phyloP scores from a whole-genome alignment of 2,888 invertebrate genomes.

The Limnephilus lunatus region DNA sequence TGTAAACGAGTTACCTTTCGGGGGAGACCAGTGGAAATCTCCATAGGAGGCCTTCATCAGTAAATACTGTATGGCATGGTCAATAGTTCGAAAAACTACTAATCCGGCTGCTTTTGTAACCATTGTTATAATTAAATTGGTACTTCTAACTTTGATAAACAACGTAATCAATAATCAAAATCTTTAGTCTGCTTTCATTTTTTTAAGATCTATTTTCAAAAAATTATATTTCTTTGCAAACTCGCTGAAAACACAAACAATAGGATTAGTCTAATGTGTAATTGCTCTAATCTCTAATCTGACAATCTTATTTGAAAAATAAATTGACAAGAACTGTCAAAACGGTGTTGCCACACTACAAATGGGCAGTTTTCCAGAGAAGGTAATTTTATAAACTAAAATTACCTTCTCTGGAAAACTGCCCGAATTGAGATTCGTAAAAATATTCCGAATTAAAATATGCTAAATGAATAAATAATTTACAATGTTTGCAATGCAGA shows the following conservation, averaged over 20 bases:
- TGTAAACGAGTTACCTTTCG: slow-evolving; percentile 84
- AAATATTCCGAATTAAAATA: background rate
- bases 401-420: too few species aligned
- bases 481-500: background rate
- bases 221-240: background rate
- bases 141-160: background rate
- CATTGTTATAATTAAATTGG: slow-evolving; percentile 39
- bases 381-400: too few species aligned
- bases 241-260: background rate
- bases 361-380: too few species aligned
- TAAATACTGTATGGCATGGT: slow-evolving; percentile 84
- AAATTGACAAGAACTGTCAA: background rate
- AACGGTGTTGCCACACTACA: background rate
- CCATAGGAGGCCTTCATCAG: slow-evolving; percentile 92
- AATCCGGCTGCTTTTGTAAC: slow-evolving; percentile 87
- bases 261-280: background rate
- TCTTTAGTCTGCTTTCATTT: background rate
- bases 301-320: background rate
- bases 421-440: background rate
- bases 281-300: too few species aligned
- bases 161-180: background rate
- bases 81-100: slow-evolving; percentile 85
- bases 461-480: too few species aligned
- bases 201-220: too few species aligned
- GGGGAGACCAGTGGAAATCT: slow-evolving; percentile 94